Evolutionary conservation across 2,888 invertebrate genomes (phyloP), one percentile per base, ranked within the genome.

Genomic region (Ypsolopha scabrella): DNA sequence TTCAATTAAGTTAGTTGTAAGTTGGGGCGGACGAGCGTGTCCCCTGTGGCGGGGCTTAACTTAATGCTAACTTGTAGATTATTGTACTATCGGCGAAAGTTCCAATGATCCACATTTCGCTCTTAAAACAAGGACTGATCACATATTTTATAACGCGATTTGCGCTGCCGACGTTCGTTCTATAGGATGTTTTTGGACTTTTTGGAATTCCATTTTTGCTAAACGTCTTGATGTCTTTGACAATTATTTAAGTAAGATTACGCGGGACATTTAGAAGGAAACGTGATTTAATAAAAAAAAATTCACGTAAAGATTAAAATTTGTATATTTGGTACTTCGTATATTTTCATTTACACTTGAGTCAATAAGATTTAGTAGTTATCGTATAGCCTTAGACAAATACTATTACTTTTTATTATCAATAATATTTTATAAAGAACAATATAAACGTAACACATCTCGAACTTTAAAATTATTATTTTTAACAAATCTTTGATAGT

Each of bases 241-340:
- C 24, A 24, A 24, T 24, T 24, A 24, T 24, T 24, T n/a, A n/a
- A n/a, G n/a, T n/a, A n/a, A n/a, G n/a, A n/a, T n/a, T n/a, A n/a
- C n/a, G n/a, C n/a, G n/a, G n/a, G n/a, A n/a, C n/a, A n/a, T n/a
- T n/a, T n/a, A n/a, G n/a, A 24, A 24, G 24, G 24, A 24, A 24
- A 24, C 24, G 24, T 24, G 24, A 24, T 24, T 4, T 3, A 24
- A 24, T 24, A 3, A 24, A 24, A 24, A 24, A 3, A 24, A 24
- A 3, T 24, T 24, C 24, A 24, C 10, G 44, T 59, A 82, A 85
- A 85, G 85, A 86, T 85, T 85, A 81, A 83, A 85, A 83, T 81
- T 85, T 86, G 85, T 86, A 85, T 86, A 86, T 83, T 79, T 85
- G 86, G 85, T 85, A 85, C 83, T 80, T 85, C 85, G 83, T 85